A percentile compares a stretch with the other conserved stretches of the same genome.
Evolutionary conservation across 2,797 vertebrate genomes (phyloP).

Genomic region (Parauchenoglanis punctatus): DNA sequence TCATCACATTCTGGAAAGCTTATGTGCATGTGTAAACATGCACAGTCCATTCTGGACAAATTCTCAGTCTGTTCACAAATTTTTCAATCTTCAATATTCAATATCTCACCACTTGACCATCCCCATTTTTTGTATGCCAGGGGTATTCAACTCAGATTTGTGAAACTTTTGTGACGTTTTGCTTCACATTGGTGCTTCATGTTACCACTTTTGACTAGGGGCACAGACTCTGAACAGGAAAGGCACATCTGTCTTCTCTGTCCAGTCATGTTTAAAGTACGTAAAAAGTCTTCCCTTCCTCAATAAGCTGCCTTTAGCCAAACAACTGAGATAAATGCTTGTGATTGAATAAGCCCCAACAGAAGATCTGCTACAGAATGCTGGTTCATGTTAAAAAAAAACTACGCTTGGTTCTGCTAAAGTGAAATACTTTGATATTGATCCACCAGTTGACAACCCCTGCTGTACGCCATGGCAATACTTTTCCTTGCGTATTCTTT

Average conservation of each 20-base stretch:
- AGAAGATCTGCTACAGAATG: background rate
- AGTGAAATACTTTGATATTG: background rate
- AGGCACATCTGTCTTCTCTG: background rate
- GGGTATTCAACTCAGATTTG: background rate
- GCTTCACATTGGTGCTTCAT: background rate
- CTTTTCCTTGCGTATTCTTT: conserved; percentile 30
- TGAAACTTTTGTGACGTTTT: background rate
- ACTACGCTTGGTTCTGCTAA: background rate
- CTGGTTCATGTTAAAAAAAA: background rate
- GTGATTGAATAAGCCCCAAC: background rate
- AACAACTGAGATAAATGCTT: background rate
- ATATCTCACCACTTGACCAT: background rate
- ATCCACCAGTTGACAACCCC: background rate
- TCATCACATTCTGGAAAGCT: conserved; percentile 63
- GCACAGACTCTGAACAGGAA: background rate
- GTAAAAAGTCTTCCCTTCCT: background rate
- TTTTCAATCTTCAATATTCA: background rate
- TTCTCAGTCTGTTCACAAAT: background rate
- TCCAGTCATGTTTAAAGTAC: background rate
- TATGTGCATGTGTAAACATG: conserved; percentile 41
- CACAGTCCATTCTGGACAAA: conserved; percentile 35
- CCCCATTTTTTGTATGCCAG: background rate
- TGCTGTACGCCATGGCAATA: conserved; percentile 36
- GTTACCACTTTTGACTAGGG: too few species aligned
- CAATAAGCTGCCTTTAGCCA: background rate